A percentile compares a stretch with the other conserved stretches of the same genome.
These are phyloP conservation scores for Drosophila peninsularis DNA, from an alignment of 2,888 invertebrate genomes.

Conservation along the genomic window DNA sequence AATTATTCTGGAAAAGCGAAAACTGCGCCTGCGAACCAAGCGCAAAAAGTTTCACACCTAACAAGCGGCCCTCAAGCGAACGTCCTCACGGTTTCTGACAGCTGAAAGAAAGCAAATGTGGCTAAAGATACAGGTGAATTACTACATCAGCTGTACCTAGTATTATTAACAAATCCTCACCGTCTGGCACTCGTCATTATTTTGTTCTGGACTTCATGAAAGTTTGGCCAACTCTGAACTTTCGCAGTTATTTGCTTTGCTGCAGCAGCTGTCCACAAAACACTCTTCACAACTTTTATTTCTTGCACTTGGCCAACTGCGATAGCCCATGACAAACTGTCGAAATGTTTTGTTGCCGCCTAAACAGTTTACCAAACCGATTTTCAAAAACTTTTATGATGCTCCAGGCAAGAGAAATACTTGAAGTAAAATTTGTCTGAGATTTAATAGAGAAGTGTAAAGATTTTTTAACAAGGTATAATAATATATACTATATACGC, in stretches of 20 bases:
- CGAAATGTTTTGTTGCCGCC: constrained; percentile 42
- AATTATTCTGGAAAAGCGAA: constrained; percentile 83
- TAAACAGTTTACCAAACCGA: constrained; percentile 4
- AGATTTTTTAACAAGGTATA: too few species aligned
- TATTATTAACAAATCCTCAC: constrained; percentile 14
- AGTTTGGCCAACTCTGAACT: constrained; percentile 60
- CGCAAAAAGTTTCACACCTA: constrained; percentile 84
- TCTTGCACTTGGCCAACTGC: constrained; percentile 29
- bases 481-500: too few species aligned
- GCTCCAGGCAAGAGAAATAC: not conserved
- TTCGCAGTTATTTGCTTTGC: constrained; percentile 35
- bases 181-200: constrained; percentile 6
- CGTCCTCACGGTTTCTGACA: constrained; percentile 27
- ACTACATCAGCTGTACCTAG: not conserved
- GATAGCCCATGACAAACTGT: constrained; percentile 51
- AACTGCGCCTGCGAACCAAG: constrained; percentile 83
- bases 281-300: constrained; percentile 30
- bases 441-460: not conserved
- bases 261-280: constrained; percentile 52
- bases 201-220: constrained; percentile 56
- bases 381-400: constrained; percentile 30
- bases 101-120: constrained; percentile 1
- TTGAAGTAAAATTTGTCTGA: not conserved
- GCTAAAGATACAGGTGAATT: constrained; percentile 42
- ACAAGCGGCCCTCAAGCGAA: constrained; percentile 43